Evolutionary conservation across 2,797 vertebrate species (phyloP), one percentile per base, ranked within the genome.

Genomic region (Pampus argenteus): DNA sequence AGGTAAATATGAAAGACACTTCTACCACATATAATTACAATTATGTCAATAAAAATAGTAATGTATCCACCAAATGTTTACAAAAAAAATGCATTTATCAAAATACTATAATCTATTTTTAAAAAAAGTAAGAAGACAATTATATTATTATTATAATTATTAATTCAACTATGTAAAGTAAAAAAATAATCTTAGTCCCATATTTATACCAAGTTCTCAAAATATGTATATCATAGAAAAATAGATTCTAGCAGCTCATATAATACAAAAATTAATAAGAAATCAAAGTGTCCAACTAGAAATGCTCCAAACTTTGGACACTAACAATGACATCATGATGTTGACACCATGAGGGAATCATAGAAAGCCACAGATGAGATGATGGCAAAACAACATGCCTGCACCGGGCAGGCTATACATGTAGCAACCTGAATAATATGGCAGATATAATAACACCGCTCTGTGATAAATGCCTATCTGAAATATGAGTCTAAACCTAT

Each of bases 341-440:
- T 67, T 73, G 28, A 50, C 36, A 59, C 31, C 28, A 59, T 42
- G 13, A 54, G 29, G 15, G 54, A 76, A 68, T 20, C 9, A 61
- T 14, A 15, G 14, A 25, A 62, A 44, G 25, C 52, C 70, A 15
- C 2, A 70, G n/a, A 56, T 50, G 57, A 66, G 51, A 42, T 74
- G 20, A 29, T 34, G 66, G 22, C 5, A 57, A 50, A 71, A 50
- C 55, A 71, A 55, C 48, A 67, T 76, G 75, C 85, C 83, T 65
- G 59, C 1, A 45, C 36, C 62, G 55, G 26, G 47, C 52, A 66
- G 67, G 1, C 22, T 23, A 14, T 29, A 55, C 29, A 49, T 9
- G 36, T 58, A 74, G 50, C n/a, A 44, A 22, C 6, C 9, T 38
- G 48, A 29, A 57, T 17, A 48, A 59, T 7, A 47, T 17, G 36